Base-by-base conservation (phyloP, 2,113 vertebrate genomes). In the Edolisoma coerulescens region DNA sequence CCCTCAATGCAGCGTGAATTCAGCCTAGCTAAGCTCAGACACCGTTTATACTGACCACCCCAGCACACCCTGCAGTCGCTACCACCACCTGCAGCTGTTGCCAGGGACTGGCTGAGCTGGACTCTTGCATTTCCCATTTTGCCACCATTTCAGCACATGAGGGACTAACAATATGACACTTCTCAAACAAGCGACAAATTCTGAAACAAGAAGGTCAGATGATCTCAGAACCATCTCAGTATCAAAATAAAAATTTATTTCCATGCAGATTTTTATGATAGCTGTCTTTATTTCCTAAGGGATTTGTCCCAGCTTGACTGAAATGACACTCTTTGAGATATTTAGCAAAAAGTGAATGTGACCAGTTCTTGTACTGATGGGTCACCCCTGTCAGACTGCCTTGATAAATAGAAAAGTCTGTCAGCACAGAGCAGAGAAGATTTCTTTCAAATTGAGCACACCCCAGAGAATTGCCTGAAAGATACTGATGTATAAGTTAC, bases 381-480 rank as follows among this genome's bases (percentile, higher is more conserved):
- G 85, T 95, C 87, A 92, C 67, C 64, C 54, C 68, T 93, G 91
- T 91, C 93, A 97, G 85, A 77, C 17, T 52, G 39, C n/a, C 27
- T 44, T 93, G 80, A 94, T 94, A 94, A 97, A 93, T 35, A 75
- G 50, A 82, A 71, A 91, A 89, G 86, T 61, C 78, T 78, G 94
- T 90, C 95, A 98, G 95, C 50, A 94, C 37, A 84, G 30, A 93
- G 50, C n/a, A 89, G 57, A 64, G 76, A 68, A 76, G 78, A 54
- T 47, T 94, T 91, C 61, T 54, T 90, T 69, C 65, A 84, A 81
- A 67, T 45, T 88, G 94, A 94, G 61, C 67, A 96, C 67, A 61
- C 61, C 37, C 90, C 71, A 59, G 87, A 86, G 87, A 91, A 75
- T 41, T 70, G 70, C 63, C 77, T 90, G 39, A 50, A 59, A 87